Base-by-base conservation (phyloP, 2,113 vertebrate genomes). In the Neolamprologus cancellatus region DNA sequence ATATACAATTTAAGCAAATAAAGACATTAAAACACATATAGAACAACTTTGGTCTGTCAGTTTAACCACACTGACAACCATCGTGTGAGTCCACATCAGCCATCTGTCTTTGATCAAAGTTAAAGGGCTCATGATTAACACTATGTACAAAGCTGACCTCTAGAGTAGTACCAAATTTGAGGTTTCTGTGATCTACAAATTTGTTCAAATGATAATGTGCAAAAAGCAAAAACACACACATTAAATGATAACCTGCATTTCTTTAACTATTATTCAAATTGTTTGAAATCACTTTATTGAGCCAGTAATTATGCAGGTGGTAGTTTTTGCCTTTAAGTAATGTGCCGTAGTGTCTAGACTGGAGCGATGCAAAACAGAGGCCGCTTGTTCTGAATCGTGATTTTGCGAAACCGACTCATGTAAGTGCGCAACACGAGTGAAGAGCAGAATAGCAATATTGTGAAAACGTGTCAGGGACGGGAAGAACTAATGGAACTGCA, bases 331-430 rank as follows among this genome's bases (percentile, higher is more conserved):
- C 44, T 74, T 12, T 41, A 76, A 78, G 84, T 90, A 81, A 85
- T 84, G 55, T 82, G 86, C 87, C 61, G 83, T 82, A 76, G 80
- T 87, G 93, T 93, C 94, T 92, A 91, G 92, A 92, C 92, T 83
- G 59, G 81, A 80, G 12, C 85, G 87, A 94, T 90, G 52, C 78
- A 84, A 57, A 90, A 93, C 94, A 95, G 90, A 89, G 86, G 86
- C 87, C 12, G 59, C 89, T 93, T 94, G 93, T 94, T 92, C 82
- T 69, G 69, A 87, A 79, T 85, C 61, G 76, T 66, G 50, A 84
- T 88, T 89, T 69, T 85, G n/a, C 82, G 61, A 79, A 92, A 74
- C 34, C 5, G 84, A 89, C 52, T 88, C 71, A 81, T 92, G 89
- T 90, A 87, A 84, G 46, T 25, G 54, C 12, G 34, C 48, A 79